Evolutionary conservation across 2,888 invertebrate genomes (phyloP).

Genomic region (Idaea aversata): DNA sequence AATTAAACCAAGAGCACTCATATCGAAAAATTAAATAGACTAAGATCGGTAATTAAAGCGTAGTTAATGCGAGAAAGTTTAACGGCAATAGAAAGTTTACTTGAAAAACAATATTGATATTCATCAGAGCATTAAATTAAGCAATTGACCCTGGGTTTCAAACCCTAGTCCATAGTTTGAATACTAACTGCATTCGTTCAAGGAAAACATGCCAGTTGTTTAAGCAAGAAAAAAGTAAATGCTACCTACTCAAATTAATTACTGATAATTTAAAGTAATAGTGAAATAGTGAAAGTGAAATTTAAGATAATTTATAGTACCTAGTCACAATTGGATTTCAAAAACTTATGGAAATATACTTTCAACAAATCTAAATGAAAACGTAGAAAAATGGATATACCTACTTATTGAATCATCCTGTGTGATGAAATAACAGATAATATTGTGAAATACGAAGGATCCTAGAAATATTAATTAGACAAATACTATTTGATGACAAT

Average conservation of each 20-base stretch:
- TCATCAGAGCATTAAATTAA: not conserved
- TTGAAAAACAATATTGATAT: not conserved
- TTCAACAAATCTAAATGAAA: too few species aligned
- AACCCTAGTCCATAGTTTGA: not conserved
- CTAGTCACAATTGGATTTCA: too few species aligned
- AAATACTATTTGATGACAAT: not conserved
- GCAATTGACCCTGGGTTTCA: not conserved
- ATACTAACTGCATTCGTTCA: not conserved
- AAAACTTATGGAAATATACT: too few species aligned
- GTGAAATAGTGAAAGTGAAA: not conserved
- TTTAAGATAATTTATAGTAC: too few species aligned
- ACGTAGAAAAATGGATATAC: too few species aligned
- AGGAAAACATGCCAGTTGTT: not conserved
- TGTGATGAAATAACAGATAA: not conserved
- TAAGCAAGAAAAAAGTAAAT: not conserved
- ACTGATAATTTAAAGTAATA: not conserved
- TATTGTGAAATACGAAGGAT: not conserved
- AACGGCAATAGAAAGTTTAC: not conserved
- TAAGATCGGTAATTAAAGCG: not conserved
- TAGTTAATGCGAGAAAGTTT: not conserved
- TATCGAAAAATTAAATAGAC: not conserved
- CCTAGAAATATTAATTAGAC: not conserved
- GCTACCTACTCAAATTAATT: not conserved
- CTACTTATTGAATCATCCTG: too few species aligned
- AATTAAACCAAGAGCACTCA: too few species aligned